Percentiles rank a stretch among this genome's conserved stretches.
These are phyloP conservation scores for Spodoptera littoralis DNA, from an alignment of 2,888 invertebrate species.

Conservation along the genomic window DNA sequence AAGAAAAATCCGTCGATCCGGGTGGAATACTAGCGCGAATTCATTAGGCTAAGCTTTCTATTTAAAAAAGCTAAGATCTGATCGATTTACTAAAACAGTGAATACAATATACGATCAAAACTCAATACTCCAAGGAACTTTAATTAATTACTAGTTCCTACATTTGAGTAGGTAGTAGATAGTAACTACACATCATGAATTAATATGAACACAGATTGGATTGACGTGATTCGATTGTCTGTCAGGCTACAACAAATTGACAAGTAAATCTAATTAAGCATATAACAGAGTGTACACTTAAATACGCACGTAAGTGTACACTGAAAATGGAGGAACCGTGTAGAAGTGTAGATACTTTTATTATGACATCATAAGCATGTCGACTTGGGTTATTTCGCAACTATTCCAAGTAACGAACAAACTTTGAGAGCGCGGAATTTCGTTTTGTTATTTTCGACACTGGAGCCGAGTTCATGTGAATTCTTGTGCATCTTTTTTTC, in stretches of 20 bases:
- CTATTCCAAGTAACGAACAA: conserved; percentile 26
- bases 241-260: conserved; percentile 46
- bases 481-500: background rate
- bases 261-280: conserved; percentile 50
- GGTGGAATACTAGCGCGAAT: no score
- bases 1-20: no score
- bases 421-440: conserved; percentile 19
- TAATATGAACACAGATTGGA: conserved; percentile 36
- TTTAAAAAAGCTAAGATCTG: no score
- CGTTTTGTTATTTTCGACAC: conserved; percentile 17
- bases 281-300: conserved; percentile 17
- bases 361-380: conserved; percentile 25
- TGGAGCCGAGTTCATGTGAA: background rate
- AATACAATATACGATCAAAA: background rate
- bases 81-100: background rate
- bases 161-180: conserved; percentile 3
- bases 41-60: no score
- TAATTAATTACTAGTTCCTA: conserved; percentile 24
- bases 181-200: conserved; percentile 21
- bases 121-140: background rate
- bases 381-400: conserved; percentile 26
- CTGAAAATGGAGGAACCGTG: conserved; percentile 39
- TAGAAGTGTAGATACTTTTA: conserved; percentile 32
- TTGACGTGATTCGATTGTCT: conserved; percentile 50
- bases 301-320: conserved; percentile 26